Evolutionary conservation across 2,888 invertebrate genomes (phyloP), one percentile per base, ranked within the genome.

Genomic region (Phorcus lineatus): DNA sequence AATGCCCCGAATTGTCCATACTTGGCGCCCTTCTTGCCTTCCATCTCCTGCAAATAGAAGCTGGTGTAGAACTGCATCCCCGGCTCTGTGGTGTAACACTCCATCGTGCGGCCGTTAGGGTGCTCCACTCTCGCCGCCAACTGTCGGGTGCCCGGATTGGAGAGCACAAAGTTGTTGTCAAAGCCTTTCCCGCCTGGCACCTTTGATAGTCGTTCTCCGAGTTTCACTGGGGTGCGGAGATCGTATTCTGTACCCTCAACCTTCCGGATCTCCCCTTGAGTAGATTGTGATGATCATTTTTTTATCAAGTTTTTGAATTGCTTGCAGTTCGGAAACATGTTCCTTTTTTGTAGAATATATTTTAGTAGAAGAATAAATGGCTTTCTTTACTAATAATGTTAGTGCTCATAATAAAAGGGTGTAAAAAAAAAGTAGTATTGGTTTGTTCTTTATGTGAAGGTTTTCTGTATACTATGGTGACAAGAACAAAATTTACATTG

Each of bases 11-110:
- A 97, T 85, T 95, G 95, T 79, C 94, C 95, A 91, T 98, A 98
- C 17, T 91, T 88, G 0, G 95, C 94, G 0, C 96, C 95, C 6
- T 94, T 94, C 92, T 97, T 97, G 0, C 97, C 98, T 16, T 2
- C 31, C 31, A 76, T 54, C 0, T 95, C 90, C 0, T 95, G 95
- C 74, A 93, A 83, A 79, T 89, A 92, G 91, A 97, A 97, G 0
- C 96, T 95, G 0, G 97, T 97, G 91, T 98, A 98, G 90, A 98
- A 96, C 92, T 98, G 98, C 80, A 98, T 95, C 0, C 97, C 98
- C 0, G 97, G 97, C 92, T 97, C 97, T 91, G 97, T 96, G 82
- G 97, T 96, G 87, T 95, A 96, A 0, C 97, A 95, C 91, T 97
- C 96, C 79, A 98, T 91, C 76, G 95, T 95, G 82, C 97, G 94